Conservation (phyloP, 2,113 vertebrate species). For the Chaetodon auriga region DNA sequence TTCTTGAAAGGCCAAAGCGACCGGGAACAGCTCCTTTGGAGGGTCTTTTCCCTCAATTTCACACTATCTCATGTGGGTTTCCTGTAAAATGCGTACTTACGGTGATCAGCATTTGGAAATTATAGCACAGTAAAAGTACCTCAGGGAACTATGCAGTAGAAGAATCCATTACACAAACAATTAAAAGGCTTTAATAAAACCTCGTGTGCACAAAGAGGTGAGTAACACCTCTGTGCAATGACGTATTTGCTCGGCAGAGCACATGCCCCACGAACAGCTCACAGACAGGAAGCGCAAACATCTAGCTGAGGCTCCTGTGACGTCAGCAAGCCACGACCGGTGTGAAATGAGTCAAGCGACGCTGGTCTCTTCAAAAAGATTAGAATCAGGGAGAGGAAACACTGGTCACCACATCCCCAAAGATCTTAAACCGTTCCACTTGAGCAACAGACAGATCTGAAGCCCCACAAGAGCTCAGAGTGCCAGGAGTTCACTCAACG, state of each 20-base stretch:
- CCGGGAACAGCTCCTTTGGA: background rate
- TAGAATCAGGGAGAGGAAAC: slow-evolving; percentile 66
- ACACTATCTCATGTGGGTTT: slow-evolving; percentile 29
- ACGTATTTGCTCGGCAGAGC: slow-evolving; percentile 52
- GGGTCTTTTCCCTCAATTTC: slow-evolving; percentile 13
- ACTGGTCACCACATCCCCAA: slow-evolving; percentile 61
- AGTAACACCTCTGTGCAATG: slow-evolving; percentile 60
- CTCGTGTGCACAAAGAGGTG: slow-evolving; percentile 19
- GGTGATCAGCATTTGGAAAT: slow-evolving; percentile 31
- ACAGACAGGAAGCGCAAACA: slow-evolving; percentile 66
- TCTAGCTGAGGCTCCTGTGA: slow-evolving; percentile 54
- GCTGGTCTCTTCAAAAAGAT: slow-evolving; percentile 58
- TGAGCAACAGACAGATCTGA: slow-evolving; percentile 17
- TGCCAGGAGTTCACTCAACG: background rate
- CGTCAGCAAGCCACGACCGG: slow-evolving; percentile 58
- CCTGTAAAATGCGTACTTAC: background rate
- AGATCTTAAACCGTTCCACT: slow-evolving; percentile 43
- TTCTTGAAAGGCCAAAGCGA: slow-evolving; percentile 47
- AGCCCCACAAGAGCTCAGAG: background rate
- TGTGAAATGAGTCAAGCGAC: slow-evolving; percentile 72
- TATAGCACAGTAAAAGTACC: slow-evolving; percentile 57
- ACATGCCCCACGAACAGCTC: slow-evolving; percentile 50
- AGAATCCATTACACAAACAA: slow-evolving; percentile 67
- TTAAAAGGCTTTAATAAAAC: slow-evolving; percentile 47
- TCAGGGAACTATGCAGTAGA: slow-evolving; percentile 29